These are phyloP conservation scores for Notiomystis cincta DNA, from an alignment of 2,113 vertebrate genomes.

Conservation along the genomic window DNA sequence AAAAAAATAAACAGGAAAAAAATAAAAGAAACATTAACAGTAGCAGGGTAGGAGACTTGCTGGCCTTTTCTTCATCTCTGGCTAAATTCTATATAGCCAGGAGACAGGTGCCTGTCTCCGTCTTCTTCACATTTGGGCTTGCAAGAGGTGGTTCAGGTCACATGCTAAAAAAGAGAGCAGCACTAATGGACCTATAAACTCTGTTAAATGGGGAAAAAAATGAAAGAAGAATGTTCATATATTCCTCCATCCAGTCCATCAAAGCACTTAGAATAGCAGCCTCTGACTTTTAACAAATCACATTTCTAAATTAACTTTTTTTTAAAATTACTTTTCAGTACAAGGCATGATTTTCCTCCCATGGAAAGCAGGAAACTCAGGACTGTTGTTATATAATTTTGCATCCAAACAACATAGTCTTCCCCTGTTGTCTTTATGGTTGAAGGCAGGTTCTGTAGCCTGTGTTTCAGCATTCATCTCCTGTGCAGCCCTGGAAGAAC, in stretches of 20 bases:
- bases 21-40: rapidly evolving
- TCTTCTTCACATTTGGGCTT: not conserved
- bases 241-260: not conserved
- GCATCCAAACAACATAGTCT: not conserved
- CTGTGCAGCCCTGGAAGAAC: not conserved
- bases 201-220: not conserved
- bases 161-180: not conserved
- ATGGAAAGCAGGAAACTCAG: not conserved
- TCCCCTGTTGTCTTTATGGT: not conserved
- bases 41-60: rapidly evolving
- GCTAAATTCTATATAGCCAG: not conserved
- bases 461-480: not conserved
- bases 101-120: not conserved
- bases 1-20: not conserved
- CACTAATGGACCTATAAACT: not conserved
- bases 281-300: not conserved
- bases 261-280: not conserved
- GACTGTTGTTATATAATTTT: not conserved
- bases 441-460: not conserved
- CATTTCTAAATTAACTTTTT: not conserved
- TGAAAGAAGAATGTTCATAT: not conserved
- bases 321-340: not conserved
- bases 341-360: not conserved
- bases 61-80: not conserved
- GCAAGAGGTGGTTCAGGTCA: not conserved